Conservation (phyloP, 2,888 invertebrate species). For the Thyatira batis region DNA sequence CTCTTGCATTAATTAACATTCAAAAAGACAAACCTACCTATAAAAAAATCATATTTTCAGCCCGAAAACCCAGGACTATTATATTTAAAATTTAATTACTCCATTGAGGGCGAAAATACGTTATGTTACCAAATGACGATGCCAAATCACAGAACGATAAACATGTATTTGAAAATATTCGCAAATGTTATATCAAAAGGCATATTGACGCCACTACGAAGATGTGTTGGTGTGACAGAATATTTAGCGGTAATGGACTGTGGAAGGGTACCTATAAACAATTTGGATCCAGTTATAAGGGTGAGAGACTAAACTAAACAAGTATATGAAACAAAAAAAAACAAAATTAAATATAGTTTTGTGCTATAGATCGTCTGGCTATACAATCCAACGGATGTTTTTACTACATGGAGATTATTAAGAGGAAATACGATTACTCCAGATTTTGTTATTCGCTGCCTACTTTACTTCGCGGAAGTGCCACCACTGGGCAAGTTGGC, state of each 20-base stretch:
- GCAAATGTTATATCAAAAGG: conserved; percentile 55
- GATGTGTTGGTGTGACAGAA: conserved; percentile 38
- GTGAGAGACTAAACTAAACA: conserved; percentile 39
- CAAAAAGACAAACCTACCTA: not conserved
- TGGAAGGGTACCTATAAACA: conserved; percentile 74
- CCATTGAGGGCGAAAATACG: conserved; percentile 50
- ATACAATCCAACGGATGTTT: conserved; percentile 73
- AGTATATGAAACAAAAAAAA: not conserved
- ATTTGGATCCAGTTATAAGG: conserved; percentile 73
- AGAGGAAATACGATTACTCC: conserved; percentile 55
- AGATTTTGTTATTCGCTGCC: conserved; percentile 58
- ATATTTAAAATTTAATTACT: conserved; percentile 56
- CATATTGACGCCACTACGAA: conserved; percentile 58
- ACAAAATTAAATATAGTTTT: not conserved
- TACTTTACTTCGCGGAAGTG: conserved; percentile 73
- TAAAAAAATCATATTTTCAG: conserved; percentile 39
- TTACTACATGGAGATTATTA: conserved; percentile 72
- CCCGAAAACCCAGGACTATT: conserved; percentile 54
- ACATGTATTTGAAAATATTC: conserved; percentile 54
- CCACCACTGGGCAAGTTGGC: conserved; percentile 69
- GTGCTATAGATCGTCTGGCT: conserved; percentile 66
- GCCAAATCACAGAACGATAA: conserved; percentile 61
- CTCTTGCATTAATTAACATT: not conserved
- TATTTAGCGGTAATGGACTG: conserved; percentile 66
- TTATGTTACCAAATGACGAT: conserved; percentile 66